Evolutionary conservation across 1,140 invertebrate species (phyloP), one percentile per base, ranked within the genome.

Genomic region (Ceratina calcarata): DNA sequence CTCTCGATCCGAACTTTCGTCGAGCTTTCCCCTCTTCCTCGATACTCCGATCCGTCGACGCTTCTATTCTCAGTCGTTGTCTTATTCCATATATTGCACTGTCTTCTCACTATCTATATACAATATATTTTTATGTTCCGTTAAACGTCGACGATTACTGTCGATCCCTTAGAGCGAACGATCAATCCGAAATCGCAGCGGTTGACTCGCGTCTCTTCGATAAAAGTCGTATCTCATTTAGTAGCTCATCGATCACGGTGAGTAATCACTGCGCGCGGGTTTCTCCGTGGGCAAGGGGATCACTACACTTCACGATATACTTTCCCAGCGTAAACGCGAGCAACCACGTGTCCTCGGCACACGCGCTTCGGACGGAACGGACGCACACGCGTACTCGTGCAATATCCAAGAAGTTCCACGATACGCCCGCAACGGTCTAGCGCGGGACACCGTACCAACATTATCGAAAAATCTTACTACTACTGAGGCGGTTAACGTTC

Each of bases 361-460:
- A 27, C 57, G 71, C 65, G 65, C 60, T 57, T 58, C 51, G 83
- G 83, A 85, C 83, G 83, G 82, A 80, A 74, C 61, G 55, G 45
- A 45, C 77, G 60, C 37, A 49, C 4, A 71, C 27, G 10, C 37
- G 37, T 45, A 45, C 62, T 67, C 37, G 58, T 67, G 70, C 32
- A 49, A 67, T 64, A 7, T 55, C 69, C 71, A 13, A 79, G 68
- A 13, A 79, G 68, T 53, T 57, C 62, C 66, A 49, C n/a, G 68
- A 60, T 62, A 24, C 45, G 10, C 53, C 0, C 7, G 37, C 20
- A 12, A 12, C 49, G 12, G 18, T n/a, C 24, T 73, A 12, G 64
- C 13, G 24, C 22, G 32, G 61, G 4, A 78, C 55, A 65, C 57
- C 58, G 37, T 53, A 51, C 55, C 53, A 13, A 49, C 51, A 49